Base-by-base conservation (phyloP, 2,113 vertebrate species). In the Aptenodytes patagonicus region DNA sequence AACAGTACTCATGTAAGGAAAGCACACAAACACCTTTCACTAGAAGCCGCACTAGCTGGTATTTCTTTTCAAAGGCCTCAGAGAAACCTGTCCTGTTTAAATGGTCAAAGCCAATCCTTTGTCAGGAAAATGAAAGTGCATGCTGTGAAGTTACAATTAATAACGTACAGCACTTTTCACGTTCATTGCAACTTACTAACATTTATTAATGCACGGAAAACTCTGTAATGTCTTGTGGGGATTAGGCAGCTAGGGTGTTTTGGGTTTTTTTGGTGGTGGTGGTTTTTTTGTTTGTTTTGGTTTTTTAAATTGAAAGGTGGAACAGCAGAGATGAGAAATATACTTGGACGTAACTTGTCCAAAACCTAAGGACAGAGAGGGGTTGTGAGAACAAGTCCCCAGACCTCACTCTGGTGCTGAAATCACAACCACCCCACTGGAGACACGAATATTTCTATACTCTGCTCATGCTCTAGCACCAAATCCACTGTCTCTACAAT, bases 251-350 rank as follows among this genome's bases (percentile, higher is more conserved):
- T 17, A 52, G 14, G 22, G 34, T 31, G 31, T 26, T 38, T 38
- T 24, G 25, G 6, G 0, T 9, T 36, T 40, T 72, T 60, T 52
- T 29, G 14, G 10, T 34, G 13, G 2, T 52, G 24, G 0, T 3
- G 18, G 1, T 3, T 19, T 64, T 60, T 68, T 68, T 21, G 19
- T 40, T 51, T 69, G 42, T 12, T 72, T 44, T 64, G 1, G 20
- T 31, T n/a, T 32, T 87, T 91, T 34, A 17, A 85, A 42, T 5
- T 36, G 11, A 79, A 77, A 79, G 31, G 18, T 13, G 4, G 51
- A 82, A 72, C 10, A 85, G 44, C 34, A 51, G 24, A 72, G 24
- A 34, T 34, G 8, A 75, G 28, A 6, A 77, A 78, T 31, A 26
- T 4, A 65, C 10, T 60, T 47, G 29, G 31, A 57, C 6, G 13